phyloP scores from a whole-genome alignment of 2,113 vertebrate genomes.

The Rhea pennata region DNA sequence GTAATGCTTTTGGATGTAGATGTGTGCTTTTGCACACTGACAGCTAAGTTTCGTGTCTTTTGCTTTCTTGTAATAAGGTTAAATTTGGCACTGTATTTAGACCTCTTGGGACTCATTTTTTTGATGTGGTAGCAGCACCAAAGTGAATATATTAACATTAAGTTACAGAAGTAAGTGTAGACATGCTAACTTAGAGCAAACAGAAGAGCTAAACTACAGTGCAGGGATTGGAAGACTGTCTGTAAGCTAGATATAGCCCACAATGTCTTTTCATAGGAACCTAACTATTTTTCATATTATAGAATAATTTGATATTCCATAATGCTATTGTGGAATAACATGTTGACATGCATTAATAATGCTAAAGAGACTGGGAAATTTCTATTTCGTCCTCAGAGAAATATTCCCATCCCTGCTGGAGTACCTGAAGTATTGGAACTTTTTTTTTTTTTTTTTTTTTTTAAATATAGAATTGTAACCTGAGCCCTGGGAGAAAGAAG shows the following conservation, averaged over 20 bases:
- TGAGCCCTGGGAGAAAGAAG: neutral
- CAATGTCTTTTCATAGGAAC: neutral
- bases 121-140: neutral
- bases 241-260: neutral
- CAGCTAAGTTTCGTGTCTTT: neutral
- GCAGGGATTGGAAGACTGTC: neutral
- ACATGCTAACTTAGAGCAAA: neutral
- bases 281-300: neutral
- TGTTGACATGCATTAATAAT: neutral
- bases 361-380: neutral
- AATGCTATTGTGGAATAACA: neutral
- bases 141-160: neutral
- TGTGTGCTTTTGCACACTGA: neutral
- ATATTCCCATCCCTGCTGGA: neutral
- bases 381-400: neutral
- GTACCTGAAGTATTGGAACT: neutral
- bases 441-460: no score
- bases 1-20: neutral
- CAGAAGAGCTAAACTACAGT: neutral
- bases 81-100: neutral
- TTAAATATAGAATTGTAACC: neutral
- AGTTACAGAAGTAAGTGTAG: neutral
- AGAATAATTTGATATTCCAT: neutral
- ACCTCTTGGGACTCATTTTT: neutral
- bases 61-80: neutral